Evolutionary conservation across 2,797 vertebrate species (phyloP), one percentile per base, ranked within the genome.

Genomic region (Coendou prehensilis): DNA sequence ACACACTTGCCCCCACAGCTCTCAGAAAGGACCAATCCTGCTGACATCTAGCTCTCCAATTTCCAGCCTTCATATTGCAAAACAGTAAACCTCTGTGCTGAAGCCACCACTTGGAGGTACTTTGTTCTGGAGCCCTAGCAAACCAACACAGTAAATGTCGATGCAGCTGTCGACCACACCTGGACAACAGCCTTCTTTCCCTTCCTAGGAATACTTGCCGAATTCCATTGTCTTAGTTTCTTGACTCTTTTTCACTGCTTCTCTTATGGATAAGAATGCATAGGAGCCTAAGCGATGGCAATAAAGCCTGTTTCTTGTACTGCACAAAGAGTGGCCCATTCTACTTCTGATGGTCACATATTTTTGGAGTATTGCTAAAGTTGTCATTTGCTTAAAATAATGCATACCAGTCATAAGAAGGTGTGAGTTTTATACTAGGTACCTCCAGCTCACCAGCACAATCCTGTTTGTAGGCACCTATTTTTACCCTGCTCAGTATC

Each of bases 241-340:
- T 59, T 28, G 26, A 30, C 1, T 9, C 71, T 3, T 7, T 78
- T 59, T 28, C 2, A 2, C 22, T 3, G 11, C 73, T n/a, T 88
- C 17, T 67, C 37, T 20, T 85, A 23, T 45, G 5, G 45, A 87
- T 6, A 67, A 22, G 33, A 13, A 17, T 0, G 9, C 8, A 5
- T 1, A 7, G 41, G 28, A n/a, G 59, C 17, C 0, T 11, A 5
- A 17, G 37, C 1, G 11, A 76, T 8, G 1, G 5, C 28, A n/a
- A 41, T 2, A 52, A 63, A 37, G 14, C 50, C 47, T 56, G 47
- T 26, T 28, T 50, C 30, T 33, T 1, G 5, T 7, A 2, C 8
- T 73, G 14, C 45, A 26, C 54, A n/a, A n/a, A 78, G 61, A 45
- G 10, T 0, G 3, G 23, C 10, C 50, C 28, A 11, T 3, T 59